A percentile compares a stretch with the other conserved stretches of the same genome.
Conservation (phyloP, 2,113 vertebrate genomes). For the Donacobius atricapilla region DNA sequence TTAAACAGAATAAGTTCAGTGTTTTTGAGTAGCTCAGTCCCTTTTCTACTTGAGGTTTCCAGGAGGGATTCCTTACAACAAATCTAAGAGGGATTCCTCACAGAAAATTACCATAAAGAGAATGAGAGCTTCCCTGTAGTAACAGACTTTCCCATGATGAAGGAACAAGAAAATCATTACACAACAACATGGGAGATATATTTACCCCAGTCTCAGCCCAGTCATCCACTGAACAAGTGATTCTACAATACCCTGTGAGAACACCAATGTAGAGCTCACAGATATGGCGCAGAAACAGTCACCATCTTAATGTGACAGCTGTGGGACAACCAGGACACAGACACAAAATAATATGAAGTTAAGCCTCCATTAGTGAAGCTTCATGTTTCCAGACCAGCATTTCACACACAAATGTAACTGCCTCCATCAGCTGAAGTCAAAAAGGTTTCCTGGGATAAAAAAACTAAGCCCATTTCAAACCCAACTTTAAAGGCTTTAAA, state of each 20-base stretch:
- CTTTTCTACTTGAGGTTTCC: accelerated
- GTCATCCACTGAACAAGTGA: background rate
- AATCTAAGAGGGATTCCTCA: background rate
- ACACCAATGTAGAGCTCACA: background rate
- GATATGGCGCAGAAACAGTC: background rate
- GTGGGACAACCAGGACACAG: background rate
- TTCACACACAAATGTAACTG: background rate
- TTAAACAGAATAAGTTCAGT: accelerated
- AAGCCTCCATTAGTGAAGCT: background rate
- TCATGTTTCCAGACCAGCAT: background rate
- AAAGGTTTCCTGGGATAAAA: background rate
- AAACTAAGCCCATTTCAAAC: background rate
- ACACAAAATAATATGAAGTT: background rate
- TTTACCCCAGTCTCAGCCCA: background rate
- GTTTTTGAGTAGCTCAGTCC: background rate
- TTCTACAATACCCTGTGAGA: background rate
- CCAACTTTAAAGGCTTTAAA: background rate
- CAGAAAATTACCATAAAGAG: background rate
- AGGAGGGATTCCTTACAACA: background rate
- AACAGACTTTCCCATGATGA: background rate
- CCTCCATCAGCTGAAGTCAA: background rate
- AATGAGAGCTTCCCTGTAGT: background rate
- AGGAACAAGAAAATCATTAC: background rate
- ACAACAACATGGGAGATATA: background rate
- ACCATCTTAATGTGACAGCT: background rate